Base-by-base conservation (phyloP, 2,797 vertebrate species). In the Myripristis murdjan region DNA sequence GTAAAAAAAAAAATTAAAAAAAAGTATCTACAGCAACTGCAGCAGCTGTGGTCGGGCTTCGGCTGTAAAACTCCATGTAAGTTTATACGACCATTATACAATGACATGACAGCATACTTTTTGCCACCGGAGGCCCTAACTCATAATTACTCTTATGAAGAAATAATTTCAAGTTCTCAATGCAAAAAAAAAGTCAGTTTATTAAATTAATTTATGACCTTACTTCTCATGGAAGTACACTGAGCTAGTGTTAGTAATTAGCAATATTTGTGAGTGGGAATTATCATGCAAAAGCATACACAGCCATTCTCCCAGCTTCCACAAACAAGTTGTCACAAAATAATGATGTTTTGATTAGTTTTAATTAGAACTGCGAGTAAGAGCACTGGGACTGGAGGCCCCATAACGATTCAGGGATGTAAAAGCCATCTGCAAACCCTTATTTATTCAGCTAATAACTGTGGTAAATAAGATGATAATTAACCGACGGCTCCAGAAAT, bases 331-430 rank as follows among this genome's bases (percentile, higher is more conserved):
- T 93, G 93, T 95, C 92, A 91, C 94, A 94, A 95, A 96, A 96
- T 73, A 97, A 97, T 95, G 93, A 95, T 95, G 92, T 95, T 97
- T 96, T 96, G 96, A 96, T 95, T 96, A 96, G 95, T 95, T 96
- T 96, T 97, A 97, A 97, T 97, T 97, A 96, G 95, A 96, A 94
- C 92, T 95, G 95, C 94, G 95, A 94, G 92, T 95, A 95, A 94
- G 95, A 95, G 93, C 68, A 44, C 16, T 4, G 64, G 77, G 79
- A 82, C 15, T 63, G 75, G 56, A 33, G 90, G 54, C 91, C 95
- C 94, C 92, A 94, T 92, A 95, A 96, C 96, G 95, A 95, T 95
- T 93, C n/a, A 53, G 5, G 48, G 95, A 94, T 96, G 94, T 95
- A 95, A 96, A 95, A 96, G 95, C 94, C 95, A 94, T 93, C 95